These are phyloP conservation scores for Erebia aethiops DNA, from an alignment of 2,888 invertebrate genomes.

Conservation along the genomic window DNA sequence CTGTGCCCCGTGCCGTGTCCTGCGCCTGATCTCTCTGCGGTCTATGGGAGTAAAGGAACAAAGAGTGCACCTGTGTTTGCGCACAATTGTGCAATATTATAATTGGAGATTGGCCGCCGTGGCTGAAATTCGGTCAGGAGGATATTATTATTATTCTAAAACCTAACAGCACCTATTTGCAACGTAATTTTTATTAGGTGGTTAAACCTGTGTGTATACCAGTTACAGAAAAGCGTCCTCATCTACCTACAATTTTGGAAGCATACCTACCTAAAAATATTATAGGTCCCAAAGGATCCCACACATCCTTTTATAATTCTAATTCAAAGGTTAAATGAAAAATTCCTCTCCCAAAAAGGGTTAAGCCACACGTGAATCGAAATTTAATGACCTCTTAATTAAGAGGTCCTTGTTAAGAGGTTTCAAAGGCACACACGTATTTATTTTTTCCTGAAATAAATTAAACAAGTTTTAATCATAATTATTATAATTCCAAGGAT, in stretches of 20 bases:
- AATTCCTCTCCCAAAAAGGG: constrained; percentile 41
- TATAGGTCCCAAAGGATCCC: background rate
- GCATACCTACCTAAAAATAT: background rate
- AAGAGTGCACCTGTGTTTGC: no score
- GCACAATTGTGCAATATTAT: no score
- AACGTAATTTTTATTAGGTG: no score
- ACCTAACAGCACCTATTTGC: background rate
- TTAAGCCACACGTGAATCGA: constrained; percentile 40
- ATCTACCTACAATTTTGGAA: background rate
- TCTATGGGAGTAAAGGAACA: no score
- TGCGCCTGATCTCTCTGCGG: no score
- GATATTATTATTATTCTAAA: no score
- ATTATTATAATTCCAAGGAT: background rate
- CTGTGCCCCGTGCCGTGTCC: no score
- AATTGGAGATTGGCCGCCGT: no score
- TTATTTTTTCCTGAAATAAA: background rate
- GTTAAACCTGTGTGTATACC: no score
- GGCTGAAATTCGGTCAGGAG: no score
- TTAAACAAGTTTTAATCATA: background rate
- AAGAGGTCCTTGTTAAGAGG: constrained; percentile 19
- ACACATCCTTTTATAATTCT: constrained; percentile 23
- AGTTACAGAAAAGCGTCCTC: no score
- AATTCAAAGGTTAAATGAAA: constrained; percentile 36
- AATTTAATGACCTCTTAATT: constrained; percentile 36
- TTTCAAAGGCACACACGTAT: background rate